Conservation (phyloP, 2,797 vertebrate genomes). For the Gambusia yucatana region DNA sequence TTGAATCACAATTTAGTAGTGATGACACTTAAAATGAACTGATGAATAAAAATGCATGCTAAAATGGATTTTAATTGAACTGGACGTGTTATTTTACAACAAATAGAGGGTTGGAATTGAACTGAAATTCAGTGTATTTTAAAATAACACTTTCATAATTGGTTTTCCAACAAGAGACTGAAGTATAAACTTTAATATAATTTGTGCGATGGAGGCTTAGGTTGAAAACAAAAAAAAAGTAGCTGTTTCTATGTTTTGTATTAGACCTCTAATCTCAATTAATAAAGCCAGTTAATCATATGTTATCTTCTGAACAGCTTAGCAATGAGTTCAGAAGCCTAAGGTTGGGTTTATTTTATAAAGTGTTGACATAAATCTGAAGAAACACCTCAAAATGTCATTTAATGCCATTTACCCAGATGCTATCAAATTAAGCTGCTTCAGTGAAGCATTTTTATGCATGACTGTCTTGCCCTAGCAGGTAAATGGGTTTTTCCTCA, state of each 20-base stretch:
- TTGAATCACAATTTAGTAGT: no score
- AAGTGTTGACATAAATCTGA: slow-evolving; percentile 28
- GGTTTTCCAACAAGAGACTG: background rate
- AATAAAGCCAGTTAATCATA: slow-evolving; percentile 33
- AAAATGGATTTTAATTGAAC: background rate
- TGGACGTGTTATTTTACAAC: background rate
- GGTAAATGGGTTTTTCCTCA: slow-evolving; percentile 67
- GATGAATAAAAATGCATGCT: background rate
- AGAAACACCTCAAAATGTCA: slow-evolving; percentile 56
- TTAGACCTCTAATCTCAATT: slow-evolving; percentile 37
- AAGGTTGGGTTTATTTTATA: slow-evolving; percentile 23
- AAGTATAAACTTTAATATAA: background rate
- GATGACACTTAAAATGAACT: background rate
- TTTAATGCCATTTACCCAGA: slow-evolving; percentile 57
- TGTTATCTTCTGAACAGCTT: slow-evolving; percentile 41
- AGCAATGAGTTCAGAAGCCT: slow-evolving; percentile 26
- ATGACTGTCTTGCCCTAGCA: slow-evolving; percentile 51
- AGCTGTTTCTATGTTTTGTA: background rate
- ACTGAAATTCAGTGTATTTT: background rate
- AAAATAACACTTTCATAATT: background rate
- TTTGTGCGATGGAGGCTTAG: background rate
- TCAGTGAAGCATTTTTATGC: slow-evolving; percentile 56
- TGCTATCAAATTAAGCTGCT: slow-evolving; percentile 50
- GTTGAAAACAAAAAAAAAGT: background rate
- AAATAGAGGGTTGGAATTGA: background rate